Percentiles rank a stretch among this genome's conserved stretches.
Evolutionary conservation across 2,797 vertebrate genomes (phyloP).

Genomic region (Podarcis siculus): DNA sequence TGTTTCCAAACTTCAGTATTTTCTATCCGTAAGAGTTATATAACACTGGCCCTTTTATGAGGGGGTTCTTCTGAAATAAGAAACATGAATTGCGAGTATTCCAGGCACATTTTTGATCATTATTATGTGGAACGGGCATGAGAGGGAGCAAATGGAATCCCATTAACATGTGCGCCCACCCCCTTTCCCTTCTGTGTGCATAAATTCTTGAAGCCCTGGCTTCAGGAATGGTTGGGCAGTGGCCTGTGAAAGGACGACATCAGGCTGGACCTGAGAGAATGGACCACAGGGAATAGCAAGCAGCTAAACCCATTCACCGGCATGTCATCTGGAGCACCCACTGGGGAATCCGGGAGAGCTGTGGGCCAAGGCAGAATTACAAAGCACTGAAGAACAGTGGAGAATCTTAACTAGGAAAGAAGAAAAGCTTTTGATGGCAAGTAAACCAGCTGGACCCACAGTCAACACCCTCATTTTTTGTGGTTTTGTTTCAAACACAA

Average conservation of each 20-base stretch:
- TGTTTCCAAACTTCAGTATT: background rate
- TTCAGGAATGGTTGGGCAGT: conserved; percentile 15
- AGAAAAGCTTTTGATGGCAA: conserved; percentile 8
- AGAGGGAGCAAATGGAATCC: background rate
- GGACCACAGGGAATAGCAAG: background rate
- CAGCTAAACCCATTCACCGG: conserved; percentile 16
- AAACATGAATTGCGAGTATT: conserved; percentile 32
- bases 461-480: background rate
- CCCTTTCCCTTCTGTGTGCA: conserved; percentile 4
- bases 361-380: conserved; percentile 19
- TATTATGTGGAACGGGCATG: background rate
- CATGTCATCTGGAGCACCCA: conserved; percentile 11
- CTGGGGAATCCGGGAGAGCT: conserved; percentile 15
- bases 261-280: conserved; percentile 13
- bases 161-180: background rate
- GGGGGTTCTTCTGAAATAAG: conserved; percentile 22
- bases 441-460: background rate
- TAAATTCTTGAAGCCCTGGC: conserved; percentile 12
- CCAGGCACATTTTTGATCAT: conserved; percentile 20
- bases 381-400: background rate
- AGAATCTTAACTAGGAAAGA: conserved; percentile 17
- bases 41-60: background rate
- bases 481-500: background rate
- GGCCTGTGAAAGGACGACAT: conserved; percentile 26
- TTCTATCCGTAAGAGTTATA: background rate